A percentile compares a stretch with the other conserved stretches of the same genome.
phyloP scores from a whole-genome alignment of 37 sponge, comb jelly and placozoan genomes.

The Oopsacas minuta region DNA sequence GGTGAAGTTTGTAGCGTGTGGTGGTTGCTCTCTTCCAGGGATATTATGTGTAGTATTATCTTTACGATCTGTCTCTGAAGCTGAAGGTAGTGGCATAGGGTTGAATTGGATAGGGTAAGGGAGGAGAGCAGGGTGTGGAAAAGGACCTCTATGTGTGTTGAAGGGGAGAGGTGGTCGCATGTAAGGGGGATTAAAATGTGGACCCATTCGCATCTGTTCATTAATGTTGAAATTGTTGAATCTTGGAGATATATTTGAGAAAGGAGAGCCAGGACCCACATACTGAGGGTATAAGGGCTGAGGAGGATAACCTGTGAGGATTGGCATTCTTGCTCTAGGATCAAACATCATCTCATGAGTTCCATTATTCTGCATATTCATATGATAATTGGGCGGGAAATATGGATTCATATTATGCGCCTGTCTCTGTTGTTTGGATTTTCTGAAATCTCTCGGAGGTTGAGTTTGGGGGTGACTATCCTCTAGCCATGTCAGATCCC shows the following conservation, averaged over 20 bases:
- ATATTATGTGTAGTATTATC: neutral
- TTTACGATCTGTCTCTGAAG: neutral
- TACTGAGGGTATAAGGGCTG: neutral
- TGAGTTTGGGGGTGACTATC: neutral
- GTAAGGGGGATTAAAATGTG: neutral
- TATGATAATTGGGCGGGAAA: neutral
- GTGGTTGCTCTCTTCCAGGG: neutral
- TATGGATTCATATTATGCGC: neutral
- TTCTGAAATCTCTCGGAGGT: neutral
- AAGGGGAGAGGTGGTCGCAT: neutral
- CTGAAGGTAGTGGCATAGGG: neutral
- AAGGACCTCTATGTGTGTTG: neutral
- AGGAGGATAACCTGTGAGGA: neutral
- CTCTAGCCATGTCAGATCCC: neutral
- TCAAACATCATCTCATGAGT: neutral
- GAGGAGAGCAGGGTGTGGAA: neutral
- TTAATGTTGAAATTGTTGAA: neutral
- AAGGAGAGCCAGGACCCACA: neutral
- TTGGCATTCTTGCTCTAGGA: neutral
- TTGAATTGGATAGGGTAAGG: neutral
- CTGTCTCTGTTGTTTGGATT: conserved; percentile 2
- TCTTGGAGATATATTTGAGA: neutral
- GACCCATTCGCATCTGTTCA: neutral
- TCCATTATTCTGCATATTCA: neutral
- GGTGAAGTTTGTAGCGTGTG: neutral